These are phyloP conservation scores for Podiceps cristatus DNA, from an alignment of 2,113 vertebrate genomes.

Conservation along the genomic window DNA sequence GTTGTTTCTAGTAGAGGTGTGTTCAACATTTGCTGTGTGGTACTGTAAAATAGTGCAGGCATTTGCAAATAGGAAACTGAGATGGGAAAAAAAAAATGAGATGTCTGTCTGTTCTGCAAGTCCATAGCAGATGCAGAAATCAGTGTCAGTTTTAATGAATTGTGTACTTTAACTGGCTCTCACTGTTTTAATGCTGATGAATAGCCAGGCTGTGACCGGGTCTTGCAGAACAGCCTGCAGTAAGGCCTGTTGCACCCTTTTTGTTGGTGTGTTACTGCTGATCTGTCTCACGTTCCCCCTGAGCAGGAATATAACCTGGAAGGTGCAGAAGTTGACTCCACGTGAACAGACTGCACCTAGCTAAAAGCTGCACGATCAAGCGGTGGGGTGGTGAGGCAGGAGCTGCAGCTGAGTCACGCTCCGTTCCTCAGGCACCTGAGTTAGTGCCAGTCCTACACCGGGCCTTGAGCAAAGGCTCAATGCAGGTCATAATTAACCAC, in stretches of 20 bases:
- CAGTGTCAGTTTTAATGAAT: not conserved
- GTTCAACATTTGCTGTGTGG: not conserved
- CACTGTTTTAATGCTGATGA: not conserved
- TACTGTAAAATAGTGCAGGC: not conserved
- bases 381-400: not conserved
- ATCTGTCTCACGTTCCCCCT: not conserved
- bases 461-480: not conserved
- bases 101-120: not conserved
- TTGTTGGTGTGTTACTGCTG: not conserved
- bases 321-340: not conserved
- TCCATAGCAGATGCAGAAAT: not conserved
- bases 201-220: not conserved
- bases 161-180: not conserved
- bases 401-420: not conserved
- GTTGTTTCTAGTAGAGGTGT: not conserved
- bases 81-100: not conserved
- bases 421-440: not conserved
- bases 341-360: not conserved
- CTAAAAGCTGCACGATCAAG: not conserved
- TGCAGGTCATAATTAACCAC: not conserved
- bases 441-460: not conserved
- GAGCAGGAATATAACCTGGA: not conserved
- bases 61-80: not conserved
- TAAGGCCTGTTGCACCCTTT: not conserved
- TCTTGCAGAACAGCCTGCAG: not conserved